Evolutionary conservation across 2,797 vertebrate species (phyloP), one percentile per base, ranked within the genome.

Genomic region (Sebastes paucispinis): DNA sequence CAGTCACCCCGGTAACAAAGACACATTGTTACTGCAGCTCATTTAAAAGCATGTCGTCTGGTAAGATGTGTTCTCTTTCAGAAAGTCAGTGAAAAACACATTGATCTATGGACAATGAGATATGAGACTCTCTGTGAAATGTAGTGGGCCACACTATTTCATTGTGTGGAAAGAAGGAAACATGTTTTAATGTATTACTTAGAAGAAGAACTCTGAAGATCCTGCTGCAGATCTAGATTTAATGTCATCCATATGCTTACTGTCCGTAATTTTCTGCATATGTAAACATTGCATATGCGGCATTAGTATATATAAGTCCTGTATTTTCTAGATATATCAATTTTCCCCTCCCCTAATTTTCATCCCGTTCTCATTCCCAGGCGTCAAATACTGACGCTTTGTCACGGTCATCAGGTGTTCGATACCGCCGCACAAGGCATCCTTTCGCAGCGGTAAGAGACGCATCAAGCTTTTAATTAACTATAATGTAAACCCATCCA

Each of bases 1-100:
- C 84, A 87, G 74, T 91, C 86, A 88, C 73, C 75, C 29, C 50
- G 1, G 71, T 75, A 87, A 93, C 87, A 93, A 92, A 90, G 90
- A 86, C 62, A 18, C 79, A 81, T 86, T 90, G 87, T 92, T 82
- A 77, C 73, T 59, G 84, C 69, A 60, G 71, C 82, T 85, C 74
- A 82, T 83, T 87, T 84, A 82, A 86, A 89, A 83, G 65, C 69
- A 78, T 67, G 68, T 74, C 55, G 68, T 87, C 75, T 88, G 84
- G 25, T 66, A 39, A 77, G 69, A 82, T 18, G 31, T 43, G 2
- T 72, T 75, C 43, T 77, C 66, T 69, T 77, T 77, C 4, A 84
- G 72, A 79, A 69, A 73, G 60, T 73, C 69, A n/a, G 32, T 58
- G 68, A 72, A 85, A 67, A 83, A 65, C 62, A 73, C 34, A 69